Conservation (phyloP, 2,888 invertebrate species). For the Eudemis profundana region DNA sequence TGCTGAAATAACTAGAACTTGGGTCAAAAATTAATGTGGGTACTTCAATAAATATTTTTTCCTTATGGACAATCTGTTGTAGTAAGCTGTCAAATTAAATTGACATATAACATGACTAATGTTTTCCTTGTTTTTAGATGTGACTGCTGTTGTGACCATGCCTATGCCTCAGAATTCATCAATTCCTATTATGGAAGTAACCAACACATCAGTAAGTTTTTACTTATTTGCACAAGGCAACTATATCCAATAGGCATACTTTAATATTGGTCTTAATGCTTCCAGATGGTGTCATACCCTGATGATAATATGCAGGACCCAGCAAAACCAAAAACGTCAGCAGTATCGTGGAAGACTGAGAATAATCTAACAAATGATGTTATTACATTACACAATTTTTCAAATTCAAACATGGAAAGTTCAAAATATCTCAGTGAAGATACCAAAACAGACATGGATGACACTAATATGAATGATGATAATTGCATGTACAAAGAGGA, state of each 20-base stretch:
- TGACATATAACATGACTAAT: not conserved
- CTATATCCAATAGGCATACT: not conserved
- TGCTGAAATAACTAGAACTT: slow-evolving; percentile 24
- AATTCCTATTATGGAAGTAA: slow-evolving; percentile 81
- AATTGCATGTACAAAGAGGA: slow-evolving; percentile 80
- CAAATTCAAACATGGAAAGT: slow-evolving; percentile 68
- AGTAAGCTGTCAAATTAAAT: slow-evolving; percentile 14
- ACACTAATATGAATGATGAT: slow-evolving; percentile 78
- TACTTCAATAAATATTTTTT: slow-evolving; percentile 14
- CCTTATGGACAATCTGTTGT: not conserved
- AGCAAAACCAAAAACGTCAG: slow-evolving; percentile 78
- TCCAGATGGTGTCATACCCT: slow-evolving; percentile 77
- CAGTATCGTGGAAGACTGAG: slow-evolving; percentile 77
- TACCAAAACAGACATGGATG: slow-evolving; percentile 79
- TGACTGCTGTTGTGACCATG: slow-evolving; percentile 81
- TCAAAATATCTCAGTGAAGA: slow-evolving; percentile 79
- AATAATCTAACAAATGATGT: slow-evolving; percentile 74
- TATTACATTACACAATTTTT: slow-evolving; percentile 72
- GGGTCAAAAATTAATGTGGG: slow-evolving; percentile 3
- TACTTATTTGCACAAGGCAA: not conserved
- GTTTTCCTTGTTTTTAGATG: slow-evolving; percentile 66
- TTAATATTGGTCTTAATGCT: slow-evolving; percentile 29
- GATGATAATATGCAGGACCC: slow-evolving; percentile 78
- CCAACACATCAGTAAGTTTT: slow-evolving; percentile 79
- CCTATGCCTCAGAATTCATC: slow-evolving; percentile 78